A percentile compares a stretch with the other conserved stretches of the same genome.
phyloP scores from a whole-genome alignment of 2,888 invertebrate genomes.

The Eurytoma californica region DNA sequence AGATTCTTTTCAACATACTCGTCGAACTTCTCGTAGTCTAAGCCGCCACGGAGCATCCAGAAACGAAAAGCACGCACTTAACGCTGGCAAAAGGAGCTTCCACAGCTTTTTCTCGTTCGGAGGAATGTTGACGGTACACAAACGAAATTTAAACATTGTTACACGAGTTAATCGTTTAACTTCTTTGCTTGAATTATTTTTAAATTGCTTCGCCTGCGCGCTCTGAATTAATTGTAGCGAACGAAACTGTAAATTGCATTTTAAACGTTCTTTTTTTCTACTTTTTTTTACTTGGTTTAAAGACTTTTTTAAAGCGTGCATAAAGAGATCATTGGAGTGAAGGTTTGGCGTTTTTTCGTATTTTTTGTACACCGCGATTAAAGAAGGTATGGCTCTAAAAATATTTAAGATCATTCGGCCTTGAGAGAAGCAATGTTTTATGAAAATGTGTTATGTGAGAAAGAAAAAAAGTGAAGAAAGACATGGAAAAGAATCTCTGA shows the following conservation, averaged over 20 bases:
- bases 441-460: constrained; percentile 51
- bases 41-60: not conserved
- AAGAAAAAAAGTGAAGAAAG: constrained; percentile 48
- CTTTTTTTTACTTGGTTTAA: not conserved
- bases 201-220: not conserved
- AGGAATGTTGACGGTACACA: not conserved
- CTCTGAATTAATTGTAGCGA: no score
- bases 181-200: not conserved
- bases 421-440: constrained; percentile 37
- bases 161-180: not conserved
- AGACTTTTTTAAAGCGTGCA: not conserved
- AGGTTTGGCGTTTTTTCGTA: constrained; percentile 1
- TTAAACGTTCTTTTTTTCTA: no score
- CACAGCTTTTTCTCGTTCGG: not conserved
- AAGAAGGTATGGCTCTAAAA: not conserved
- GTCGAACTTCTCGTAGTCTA: constrained; percentile 24
- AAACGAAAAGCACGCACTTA: not conserved
- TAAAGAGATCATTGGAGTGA: not conserved
- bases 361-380: not conserved
- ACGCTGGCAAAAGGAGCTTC: not conserved
- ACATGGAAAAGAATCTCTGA: constrained; percentile 33
- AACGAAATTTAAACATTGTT: not conserved
- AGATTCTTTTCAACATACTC: constrained; percentile 32
- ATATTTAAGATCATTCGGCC: constrained; percentile 15
- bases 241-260: no score